A percentile compares a stretch with the other conserved stretches of the same genome.
Evolutionary conservation across 1,140 invertebrate species (phyloP).

Genomic region (Drosophila equinoxialis): DNA sequence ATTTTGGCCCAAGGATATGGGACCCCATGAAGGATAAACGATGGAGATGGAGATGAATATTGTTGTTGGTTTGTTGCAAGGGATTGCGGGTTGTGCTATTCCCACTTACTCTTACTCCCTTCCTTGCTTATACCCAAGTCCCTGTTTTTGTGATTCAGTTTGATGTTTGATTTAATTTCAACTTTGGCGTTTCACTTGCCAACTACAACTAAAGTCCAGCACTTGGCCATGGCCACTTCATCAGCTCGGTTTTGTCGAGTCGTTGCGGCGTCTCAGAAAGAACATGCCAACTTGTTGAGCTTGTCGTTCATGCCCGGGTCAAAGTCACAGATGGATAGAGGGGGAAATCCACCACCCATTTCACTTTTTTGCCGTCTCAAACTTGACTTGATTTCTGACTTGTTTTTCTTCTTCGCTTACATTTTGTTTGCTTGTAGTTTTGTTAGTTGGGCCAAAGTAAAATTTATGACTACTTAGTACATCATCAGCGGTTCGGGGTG

Average conservation of each 20-base stretch:
- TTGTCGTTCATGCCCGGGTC: constrained; percentile 29
- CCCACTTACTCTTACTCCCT: background rate
- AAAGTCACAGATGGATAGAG: constrained; percentile 9
- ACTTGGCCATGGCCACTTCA: constrained; percentile 69
- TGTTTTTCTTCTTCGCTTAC: constrained; percentile 46
- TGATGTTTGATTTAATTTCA: constrained; percentile 81
- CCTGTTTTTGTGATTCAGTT: constrained; percentile 50
- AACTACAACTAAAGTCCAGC: constrained; percentile 71
- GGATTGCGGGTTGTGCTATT: background rate
- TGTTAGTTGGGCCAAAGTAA: constrained; percentile 67
- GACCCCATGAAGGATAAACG: background rate
- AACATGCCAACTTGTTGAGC: constrained; percentile 72
- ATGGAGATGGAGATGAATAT: constrained; percentile 2
- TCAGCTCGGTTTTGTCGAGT: constrained; percentile 54
- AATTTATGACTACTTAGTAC: constrained; percentile 76
- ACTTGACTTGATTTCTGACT: constrained; percentile 64
- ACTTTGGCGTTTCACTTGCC: constrained; percentile 68
- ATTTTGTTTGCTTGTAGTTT: constrained; percentile 61
- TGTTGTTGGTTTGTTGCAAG: constrained; percentile 6
- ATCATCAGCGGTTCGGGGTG: constrained; percentile 60
- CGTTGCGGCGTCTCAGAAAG: constrained; percentile 20
- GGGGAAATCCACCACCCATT: constrained; percentile 33
- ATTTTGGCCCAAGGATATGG: constrained; percentile 45
- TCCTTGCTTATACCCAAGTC: background rate
- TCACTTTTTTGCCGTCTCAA: constrained; percentile 48